Conservation (phyloP, 1,140 invertebrate genomes). For the Orius laevigatus region DNA sequence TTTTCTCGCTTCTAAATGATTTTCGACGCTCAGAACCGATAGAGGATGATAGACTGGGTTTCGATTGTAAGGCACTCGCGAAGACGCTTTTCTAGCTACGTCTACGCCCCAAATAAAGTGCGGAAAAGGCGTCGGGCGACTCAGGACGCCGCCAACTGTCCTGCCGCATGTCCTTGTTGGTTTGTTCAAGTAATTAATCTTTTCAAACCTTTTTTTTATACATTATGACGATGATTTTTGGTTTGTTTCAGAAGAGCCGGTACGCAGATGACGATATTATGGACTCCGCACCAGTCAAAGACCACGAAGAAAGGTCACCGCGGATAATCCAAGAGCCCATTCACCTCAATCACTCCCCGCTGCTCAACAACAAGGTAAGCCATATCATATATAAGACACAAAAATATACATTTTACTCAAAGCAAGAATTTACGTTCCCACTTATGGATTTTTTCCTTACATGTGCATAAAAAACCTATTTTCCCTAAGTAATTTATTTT, state of each 20-base stretch:
- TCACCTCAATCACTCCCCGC: slow-evolving; percentile 8
- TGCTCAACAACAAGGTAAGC: slow-evolving; percentile 8
- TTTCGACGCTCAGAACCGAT: not conserved
- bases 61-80: slow-evolving; percentile 54
- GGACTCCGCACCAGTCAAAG: not conserved
- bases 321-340: slow-evolving; percentile 5
- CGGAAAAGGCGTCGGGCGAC: slow-evolving; percentile 32
- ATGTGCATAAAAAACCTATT: too few species aligned
- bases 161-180: slow-evolving; percentile 6
- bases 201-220: not conserved
- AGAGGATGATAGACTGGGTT: slow-evolving; percentile 59
- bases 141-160: slow-evolving; percentile 1
- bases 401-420: too few species aligned
- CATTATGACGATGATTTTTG: not conserved
- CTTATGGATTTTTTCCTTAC: too few species aligned
- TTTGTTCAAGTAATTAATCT: not conserved
- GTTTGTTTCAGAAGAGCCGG: slow-evolving; percentile 7
- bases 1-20: too few species aligned
- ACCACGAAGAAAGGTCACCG: slow-evolving; percentile 2
- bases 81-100: slow-evolving; percentile 52
- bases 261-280: slow-evolving; percentile 1
- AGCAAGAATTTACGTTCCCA: too few species aligned
- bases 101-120: slow-evolving; percentile 46
- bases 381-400: too few species aligned
- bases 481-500: too few species aligned